Conservation (phyloP, 1,140 invertebrate species). For the Euglossa dilemma region DNA sequence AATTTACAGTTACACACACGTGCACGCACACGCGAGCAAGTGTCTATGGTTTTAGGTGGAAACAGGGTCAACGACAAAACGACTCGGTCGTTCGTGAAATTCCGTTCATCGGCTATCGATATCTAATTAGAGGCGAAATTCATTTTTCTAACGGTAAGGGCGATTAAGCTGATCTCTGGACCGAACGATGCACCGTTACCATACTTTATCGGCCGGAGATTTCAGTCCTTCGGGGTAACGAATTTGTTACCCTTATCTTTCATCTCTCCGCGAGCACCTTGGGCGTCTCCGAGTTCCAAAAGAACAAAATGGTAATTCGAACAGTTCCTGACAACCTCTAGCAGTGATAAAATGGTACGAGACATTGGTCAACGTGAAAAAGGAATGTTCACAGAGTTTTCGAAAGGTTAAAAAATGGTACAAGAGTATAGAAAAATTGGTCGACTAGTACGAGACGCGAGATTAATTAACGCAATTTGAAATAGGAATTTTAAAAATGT, state of each 20-base stretch:
- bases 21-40: not conserved
- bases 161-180: not conserved
- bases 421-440: no score
- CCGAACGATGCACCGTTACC: not conserved
- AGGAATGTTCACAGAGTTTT: no score
- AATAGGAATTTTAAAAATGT: not conserved
- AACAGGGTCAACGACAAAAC: conserved; percentile 47
- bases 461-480: not conserved
- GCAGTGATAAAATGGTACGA: no score
- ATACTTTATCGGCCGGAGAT: not conserved
- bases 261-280: not conserved
- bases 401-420: no score
- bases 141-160: conserved; percentile 43
- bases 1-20: conserved; percentile 69
- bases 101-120: not conserved
- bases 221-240: not conserved
- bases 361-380: no score
- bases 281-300: not conserved
- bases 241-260: not conserved
- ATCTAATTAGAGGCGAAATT: conserved; percentile 32
- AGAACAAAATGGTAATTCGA: not conserved
- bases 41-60: not conserved
- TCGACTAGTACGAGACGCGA: no score
- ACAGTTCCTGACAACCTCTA: not conserved
- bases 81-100: conserved; percentile 2